These are phyloP conservation scores for Theodoxus fluviatilis DNA, from an alignment of 2,888 invertebrate genomes.

Conservation along the genomic window DNA sequence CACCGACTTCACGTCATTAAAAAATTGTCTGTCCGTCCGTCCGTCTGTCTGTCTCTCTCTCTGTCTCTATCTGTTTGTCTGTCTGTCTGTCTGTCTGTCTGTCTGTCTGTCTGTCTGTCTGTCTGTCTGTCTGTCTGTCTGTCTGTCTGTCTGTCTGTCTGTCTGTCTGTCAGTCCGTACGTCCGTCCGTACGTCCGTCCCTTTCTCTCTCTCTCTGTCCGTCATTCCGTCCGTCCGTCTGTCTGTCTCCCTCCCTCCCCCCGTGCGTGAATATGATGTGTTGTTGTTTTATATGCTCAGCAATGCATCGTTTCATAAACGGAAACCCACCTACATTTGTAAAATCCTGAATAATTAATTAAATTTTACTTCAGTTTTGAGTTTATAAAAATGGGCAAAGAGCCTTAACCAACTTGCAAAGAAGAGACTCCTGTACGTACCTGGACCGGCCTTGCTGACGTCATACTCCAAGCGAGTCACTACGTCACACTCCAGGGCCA, in stretches of 20 bases:
- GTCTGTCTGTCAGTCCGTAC: too few relatives aligned
- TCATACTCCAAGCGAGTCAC: slow-evolving; percentile 77
- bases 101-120: background rate
- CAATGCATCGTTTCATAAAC: too few relatives aligned
- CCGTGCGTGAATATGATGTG: too few relatives aligned
- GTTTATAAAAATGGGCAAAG: background rate
- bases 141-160: background rate
- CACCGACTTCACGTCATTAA: background rate
- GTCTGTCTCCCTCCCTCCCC: too few relatives aligned
- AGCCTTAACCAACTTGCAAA: background rate
- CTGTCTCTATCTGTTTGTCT: background rate
- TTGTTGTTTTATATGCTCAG: too few relatives aligned
- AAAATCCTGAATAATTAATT: too few relatives aligned
- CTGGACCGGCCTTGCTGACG: slow-evolving; percentile 85
- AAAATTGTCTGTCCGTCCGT: background rate
- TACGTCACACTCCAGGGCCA: slow-evolving; percentile 67
- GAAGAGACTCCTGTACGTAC: slow-evolving; percentile 37
- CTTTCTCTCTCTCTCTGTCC: too few relatives aligned
- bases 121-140: background rate
- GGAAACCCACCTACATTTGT: too few relatives aligned
- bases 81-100: background rate
- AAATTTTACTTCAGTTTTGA: background rate
- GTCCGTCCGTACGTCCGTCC: too few relatives aligned
- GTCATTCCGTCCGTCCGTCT: too few relatives aligned
- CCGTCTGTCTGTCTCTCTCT: background rate